A percentile compares a stretch with the other conserved stretches of the same genome.
Evolutionary conservation across 1,140 invertebrate genomes (phyloP).

Genomic region (Drosophila asahinai): DNA sequence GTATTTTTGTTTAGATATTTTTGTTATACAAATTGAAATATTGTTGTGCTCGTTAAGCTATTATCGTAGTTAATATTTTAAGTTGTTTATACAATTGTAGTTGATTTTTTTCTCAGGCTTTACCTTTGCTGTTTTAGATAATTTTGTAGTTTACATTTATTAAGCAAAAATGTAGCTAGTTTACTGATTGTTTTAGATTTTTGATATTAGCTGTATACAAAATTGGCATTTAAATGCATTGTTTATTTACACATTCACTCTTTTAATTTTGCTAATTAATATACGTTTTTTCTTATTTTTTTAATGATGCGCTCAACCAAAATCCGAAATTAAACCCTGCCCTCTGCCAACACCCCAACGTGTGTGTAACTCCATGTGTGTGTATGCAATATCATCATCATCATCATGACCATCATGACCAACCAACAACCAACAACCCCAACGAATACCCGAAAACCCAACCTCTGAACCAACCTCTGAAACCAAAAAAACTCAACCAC

Average conservation of each 20-base stretch:
- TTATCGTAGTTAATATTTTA: conserved; percentile 16
- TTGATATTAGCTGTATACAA: conserved; percentile 23
- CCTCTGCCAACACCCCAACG: conserved; percentile 58
- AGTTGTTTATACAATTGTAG: not conserved
- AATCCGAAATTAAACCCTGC: conserved; percentile 56
- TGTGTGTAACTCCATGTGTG: conserved; percentile 66
- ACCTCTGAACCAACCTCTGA: conserved; percentile 28
- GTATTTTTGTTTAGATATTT: conserved; percentile 2
- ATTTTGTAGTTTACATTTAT: conserved; percentile 12
- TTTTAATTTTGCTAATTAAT: conserved; percentile 78
- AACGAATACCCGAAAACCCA: conserved; percentile 42
- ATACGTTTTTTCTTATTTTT: conserved; percentile 74
- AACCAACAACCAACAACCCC: conserved; percentile 42
- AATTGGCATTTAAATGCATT: conserved; percentile 67
- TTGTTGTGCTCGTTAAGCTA: not conserved
- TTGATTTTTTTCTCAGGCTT: not conserved
- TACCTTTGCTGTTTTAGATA: conserved; percentile 1
- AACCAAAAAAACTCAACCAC: conserved; percentile 54
- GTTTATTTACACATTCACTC: conserved; percentile 47
- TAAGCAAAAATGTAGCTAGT: conserved; percentile 17
- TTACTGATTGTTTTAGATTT: conserved; percentile 33
- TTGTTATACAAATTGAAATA: not conserved
- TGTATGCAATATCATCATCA: conserved; percentile 62
- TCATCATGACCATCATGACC: conserved; percentile 44
- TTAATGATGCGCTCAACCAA: conserved; percentile 69